Evolutionary conservation across 2,113 vertebrate species (phyloP).

Genomic region (Lophura nycthemera): DNA sequence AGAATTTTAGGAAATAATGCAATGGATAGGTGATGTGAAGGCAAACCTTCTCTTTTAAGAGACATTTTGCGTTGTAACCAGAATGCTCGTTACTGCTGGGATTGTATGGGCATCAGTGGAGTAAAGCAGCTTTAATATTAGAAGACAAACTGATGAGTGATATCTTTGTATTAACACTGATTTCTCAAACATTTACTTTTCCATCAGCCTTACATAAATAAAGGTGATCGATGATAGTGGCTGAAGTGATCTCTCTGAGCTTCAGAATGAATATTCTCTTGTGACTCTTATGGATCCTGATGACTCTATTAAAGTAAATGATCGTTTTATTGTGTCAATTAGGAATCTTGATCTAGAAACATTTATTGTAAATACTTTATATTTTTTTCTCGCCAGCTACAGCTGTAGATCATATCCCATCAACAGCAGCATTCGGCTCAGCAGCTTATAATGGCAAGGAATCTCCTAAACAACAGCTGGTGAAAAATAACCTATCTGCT

Average conservation of each 20-base stretch:
- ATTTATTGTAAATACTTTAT: neutral
- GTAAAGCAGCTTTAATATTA: neutral
- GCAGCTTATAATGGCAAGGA: conserved; percentile 84
- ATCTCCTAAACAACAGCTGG: conserved; percentile 76
- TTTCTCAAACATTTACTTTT: neutral
- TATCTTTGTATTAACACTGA: neutral
- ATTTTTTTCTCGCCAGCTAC: conserved; percentile 51
- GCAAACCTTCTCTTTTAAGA: neutral
- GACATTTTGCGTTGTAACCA: neutral
- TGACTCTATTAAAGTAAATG: neutral
- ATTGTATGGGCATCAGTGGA: neutral
- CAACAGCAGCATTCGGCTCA: conserved; percentile 58
- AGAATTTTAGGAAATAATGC: neutral
- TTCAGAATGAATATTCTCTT: neutral
- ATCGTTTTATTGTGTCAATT: neutral
- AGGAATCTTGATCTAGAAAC: neutral
- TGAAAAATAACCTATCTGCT: conserved; percentile 67
- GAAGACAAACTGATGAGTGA: neutral
- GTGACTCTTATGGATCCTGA: accelerated
- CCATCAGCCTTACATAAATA: neutral
- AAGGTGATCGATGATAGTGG: neutral
- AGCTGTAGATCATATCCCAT: conserved; percentile 68
- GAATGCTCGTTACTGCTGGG: neutral
- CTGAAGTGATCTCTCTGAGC: neutral
- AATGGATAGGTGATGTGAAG: neutral